A percentile compares a stretch with the other conserved stretches of the same genome.
phyloP scores from a whole-genome alignment of 2,888 invertebrate genomes.

The Eupithecia centaureata region DNA sequence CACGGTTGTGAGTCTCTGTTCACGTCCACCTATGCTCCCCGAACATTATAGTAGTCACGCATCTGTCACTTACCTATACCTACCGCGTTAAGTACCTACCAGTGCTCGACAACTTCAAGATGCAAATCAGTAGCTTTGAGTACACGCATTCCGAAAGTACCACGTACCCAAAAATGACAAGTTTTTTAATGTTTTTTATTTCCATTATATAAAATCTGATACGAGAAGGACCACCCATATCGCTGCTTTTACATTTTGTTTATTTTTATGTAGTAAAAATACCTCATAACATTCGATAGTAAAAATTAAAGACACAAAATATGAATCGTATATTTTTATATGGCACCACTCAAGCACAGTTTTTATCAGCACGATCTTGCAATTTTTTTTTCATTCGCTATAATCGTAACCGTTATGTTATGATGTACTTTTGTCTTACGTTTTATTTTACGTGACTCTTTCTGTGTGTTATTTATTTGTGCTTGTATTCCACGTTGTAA shows the following conservation, averaged over 20 bases:
- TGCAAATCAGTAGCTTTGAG: too few species aligned
- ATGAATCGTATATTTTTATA: slow-evolving; percentile 44
- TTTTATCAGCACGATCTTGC: slow-evolving; percentile 44
- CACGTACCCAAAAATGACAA: too few species aligned
- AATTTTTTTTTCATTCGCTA: slow-evolving; percentile 45
- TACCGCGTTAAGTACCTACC: too few species aligned
- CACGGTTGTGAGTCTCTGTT: too few species aligned
- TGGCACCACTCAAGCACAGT: slow-evolving; percentile 39
- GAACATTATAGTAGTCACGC: too few species aligned
- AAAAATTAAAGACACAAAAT: slow-evolving; percentile 36
- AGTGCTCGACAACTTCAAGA: too few species aligned
- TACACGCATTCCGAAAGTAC: too few species aligned
- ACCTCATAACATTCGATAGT: slow-evolving; percentile 19
- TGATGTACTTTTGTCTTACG: slow-evolving; percentile 41
- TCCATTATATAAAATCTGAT: too few species aligned
- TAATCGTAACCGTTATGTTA: slow-evolving; percentile 46
- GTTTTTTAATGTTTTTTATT: too few species aligned
- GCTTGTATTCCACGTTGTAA: background rate
- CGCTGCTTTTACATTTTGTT: slow-evolving; percentile 1
- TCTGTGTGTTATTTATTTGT: slow-evolving; percentile 27
- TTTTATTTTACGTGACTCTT: slow-evolving; percentile 40
- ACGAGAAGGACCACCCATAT: background rate
- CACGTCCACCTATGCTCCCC: too few species aligned
- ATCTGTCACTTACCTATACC: too few species aligned
- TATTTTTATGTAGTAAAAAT: slow-evolving; percentile 7